phyloP scores from a whole-genome alignment of 37 sponge, comb jelly and placozoan genomes.

The Spongia lamella region DNA sequence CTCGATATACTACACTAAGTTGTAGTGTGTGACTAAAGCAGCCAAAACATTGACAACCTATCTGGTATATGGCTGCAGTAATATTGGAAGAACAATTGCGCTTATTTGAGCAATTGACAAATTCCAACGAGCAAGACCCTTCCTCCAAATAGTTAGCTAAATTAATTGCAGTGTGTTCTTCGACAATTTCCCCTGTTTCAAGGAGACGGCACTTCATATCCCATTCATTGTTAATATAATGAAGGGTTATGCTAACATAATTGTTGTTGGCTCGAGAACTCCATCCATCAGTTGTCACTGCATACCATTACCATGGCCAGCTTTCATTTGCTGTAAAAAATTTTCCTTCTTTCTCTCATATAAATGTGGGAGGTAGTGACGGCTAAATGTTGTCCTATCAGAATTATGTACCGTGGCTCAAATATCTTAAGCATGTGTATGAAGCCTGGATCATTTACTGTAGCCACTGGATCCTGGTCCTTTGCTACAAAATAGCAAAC shows the following conservation, averaged over 20 bases:
- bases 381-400: constrained; percentile 18
- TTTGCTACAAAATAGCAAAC: constrained; percentile 39
- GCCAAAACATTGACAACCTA: too few relatives aligned
- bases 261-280: constrained; percentile 16
- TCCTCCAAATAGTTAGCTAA: constrained; percentile 9
- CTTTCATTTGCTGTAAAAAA: background rate
- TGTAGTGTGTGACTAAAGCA: too few relatives aligned
- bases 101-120: too few relatives aligned
- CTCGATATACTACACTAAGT: too few relatives aligned
- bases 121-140: too few relatives aligned
- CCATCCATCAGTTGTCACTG: constrained; percentile 40
- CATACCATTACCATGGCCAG: constrained; percentile 1
- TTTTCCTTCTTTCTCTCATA: constrained; percentile 14
- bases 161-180: constrained; percentile 20
- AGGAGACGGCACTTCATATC: constrained; percentile 3
- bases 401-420: constrained; percentile 44
- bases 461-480: constrained; percentile 32
- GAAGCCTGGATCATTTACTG: constrained; percentile 45
- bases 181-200: constrained; percentile 3
- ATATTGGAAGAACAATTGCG: too few relatives aligned
- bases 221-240: constrained; percentile 21
- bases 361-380: constrained; percentile 20
- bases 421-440: constrained; percentile 9
- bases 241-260: constrained; percentile 31
- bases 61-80: too few relatives aligned